Conservation (phyloP, 2,113 vertebrate species). For the Ellobius talpinus region DNA sequence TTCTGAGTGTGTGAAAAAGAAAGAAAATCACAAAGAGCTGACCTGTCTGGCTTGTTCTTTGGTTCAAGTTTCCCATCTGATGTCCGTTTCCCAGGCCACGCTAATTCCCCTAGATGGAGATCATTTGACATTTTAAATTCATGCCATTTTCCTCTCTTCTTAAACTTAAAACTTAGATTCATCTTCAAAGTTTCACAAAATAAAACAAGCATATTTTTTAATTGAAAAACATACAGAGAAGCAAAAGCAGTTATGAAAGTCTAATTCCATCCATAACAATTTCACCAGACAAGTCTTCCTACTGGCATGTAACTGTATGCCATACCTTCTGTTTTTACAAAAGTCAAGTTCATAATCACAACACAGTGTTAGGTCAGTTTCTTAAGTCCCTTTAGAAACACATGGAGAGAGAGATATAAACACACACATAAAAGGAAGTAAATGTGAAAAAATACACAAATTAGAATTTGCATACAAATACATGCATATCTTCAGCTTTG, state of each 20-base stretch:
- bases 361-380: conserved; percentile 10
- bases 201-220: conserved; percentile 17
- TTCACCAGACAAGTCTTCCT: background rate
- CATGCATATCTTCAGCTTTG: background rate
- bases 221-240: conserved; percentile 43
- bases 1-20: conserved; percentile 17
- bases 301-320: background rate
- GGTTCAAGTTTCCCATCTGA: conserved; percentile 7
- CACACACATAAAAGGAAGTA: background rate
- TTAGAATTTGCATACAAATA: background rate
- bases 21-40: background rate
- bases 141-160: background rate
- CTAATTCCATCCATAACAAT: conserved; percentile 33
- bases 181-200: conserved; percentile 43
- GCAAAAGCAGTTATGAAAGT: conserved; percentile 26
- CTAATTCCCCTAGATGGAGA: background rate
- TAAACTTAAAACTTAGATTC: conserved; percentile 50
- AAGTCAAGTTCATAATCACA: conserved; percentile 27
- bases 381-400: background rate
- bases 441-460: background rate
- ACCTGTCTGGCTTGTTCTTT: background rate
- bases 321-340: conserved; percentile 1
- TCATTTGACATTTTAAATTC: conserved; percentile 11
- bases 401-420: background rate
- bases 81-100: background rate